Base-by-base conservation (phyloP, 2,888 invertebrate species). In the Tipula unca region DNA sequence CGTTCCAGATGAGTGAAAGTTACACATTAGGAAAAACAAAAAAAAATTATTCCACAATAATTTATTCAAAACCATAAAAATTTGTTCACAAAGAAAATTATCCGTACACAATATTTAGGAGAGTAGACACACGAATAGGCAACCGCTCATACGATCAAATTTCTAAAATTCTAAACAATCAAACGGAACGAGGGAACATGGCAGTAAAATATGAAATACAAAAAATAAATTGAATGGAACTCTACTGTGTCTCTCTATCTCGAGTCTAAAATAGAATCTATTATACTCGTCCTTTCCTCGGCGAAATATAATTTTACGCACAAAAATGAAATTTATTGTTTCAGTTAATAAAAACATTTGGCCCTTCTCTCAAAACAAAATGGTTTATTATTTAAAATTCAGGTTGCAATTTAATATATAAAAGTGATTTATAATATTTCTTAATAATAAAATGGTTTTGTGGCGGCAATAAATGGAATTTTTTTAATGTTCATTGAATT, bases 331-430 rank as follows among this genome's bases (percentile, higher is more conserved):
- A 69, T 69, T 69, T 69, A 69, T 69, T 69, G 69, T 69, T 69
- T 69, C 69, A 69, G 69, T 69, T 69, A 69, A 69, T 69, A 69
- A 69, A 69, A 69, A 25, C 69, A 69, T 69, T 69, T 20, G 69
- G 69, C 69, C 69, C 25, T 69, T 69, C 69, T 69, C 25, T 69
- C 25, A 69, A 32, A 39, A 20, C 25, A 25, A 69, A 69, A 69
- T 69, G 69, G 69, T 69, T 69, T 69, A 69, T 69, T 69, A 69
- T 69, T 69, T 69, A 69, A 69, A 69, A 69, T 69, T 69, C 25
- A 69, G 69, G 69, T 69, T 69, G 69, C 20, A 69, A 69, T 69
- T 69, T 25, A 69, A 25, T 69, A 48, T 48, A 48, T 48, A 69
- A 54, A 54, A 54, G 48, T 54, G 48, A 54, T 54, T 54, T 54